Conservation (phyloP, 2,888 invertebrate species). For the Augochlorella aurata region DNA sequence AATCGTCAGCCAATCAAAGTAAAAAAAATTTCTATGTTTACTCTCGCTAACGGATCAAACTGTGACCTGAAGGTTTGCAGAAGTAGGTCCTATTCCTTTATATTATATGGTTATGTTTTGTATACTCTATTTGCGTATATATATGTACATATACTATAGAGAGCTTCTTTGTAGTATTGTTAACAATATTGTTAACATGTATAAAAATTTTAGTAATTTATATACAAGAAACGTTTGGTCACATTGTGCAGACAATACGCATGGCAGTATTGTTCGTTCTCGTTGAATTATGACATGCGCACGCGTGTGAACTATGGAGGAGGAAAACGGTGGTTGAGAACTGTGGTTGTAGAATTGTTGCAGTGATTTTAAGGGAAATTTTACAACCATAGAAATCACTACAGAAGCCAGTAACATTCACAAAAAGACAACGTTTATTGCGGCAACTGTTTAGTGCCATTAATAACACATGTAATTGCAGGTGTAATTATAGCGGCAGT, state of each 20-base stretch:
- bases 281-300: conserved; percentile 28
- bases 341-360: conserved; percentile 41
- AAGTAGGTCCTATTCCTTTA: too few relatives aligned
- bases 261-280: background rate
- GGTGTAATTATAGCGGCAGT: conserved; percentile 16
- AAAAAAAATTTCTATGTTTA: too few relatives aligned
- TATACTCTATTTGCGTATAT: too few relatives aligned
- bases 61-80: too few relatives aligned
- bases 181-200: too few relatives aligned
- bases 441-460: background rate
- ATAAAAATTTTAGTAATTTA: background rate
- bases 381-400: conserved; percentile 19
- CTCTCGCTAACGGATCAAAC: too few relatives aligned
- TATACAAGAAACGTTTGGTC: background rate
- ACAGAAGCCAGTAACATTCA: background rate
- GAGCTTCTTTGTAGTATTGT: too few relatives aligned
- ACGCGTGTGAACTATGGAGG: conserved; percentile 49
- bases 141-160: too few relatives aligned
- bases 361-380: conserved; percentile 38
- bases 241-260: background rate
- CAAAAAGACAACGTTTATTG: background rate
- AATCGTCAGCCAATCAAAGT: too few relatives aligned
- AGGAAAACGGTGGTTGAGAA: conserved; percentile 44
- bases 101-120: too few relatives aligned
- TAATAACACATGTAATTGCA: conserved; percentile 36